These are phyloP conservation scores for Clepsis dumicolana DNA, from an alignment of 2,888 invertebrate species.

Conservation along the genomic window DNA sequence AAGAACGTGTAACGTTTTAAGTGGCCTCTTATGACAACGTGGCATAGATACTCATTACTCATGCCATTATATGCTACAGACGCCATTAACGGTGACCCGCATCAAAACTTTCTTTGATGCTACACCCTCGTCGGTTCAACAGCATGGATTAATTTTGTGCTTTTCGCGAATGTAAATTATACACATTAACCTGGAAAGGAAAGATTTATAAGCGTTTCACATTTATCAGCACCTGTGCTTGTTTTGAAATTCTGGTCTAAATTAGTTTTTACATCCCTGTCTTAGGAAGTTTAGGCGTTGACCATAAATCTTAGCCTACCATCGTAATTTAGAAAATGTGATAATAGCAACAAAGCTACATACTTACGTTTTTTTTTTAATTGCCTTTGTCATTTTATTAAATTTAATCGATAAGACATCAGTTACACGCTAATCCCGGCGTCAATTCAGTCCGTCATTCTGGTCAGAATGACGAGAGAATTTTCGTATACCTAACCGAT, in stretches of 20 bases:
- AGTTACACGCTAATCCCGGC: no score
- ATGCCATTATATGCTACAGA: constrained; percentile 55
- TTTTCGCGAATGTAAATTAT: constrained; percentile 61
- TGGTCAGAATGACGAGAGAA: no score
- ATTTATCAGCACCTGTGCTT: constrained; percentile 50
- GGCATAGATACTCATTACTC: constrained; percentile 53
- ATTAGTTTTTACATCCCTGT: constrained; percentile 55
- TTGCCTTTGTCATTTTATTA: not conserved
- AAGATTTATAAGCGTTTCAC: constrained; percentile 57
- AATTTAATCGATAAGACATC: not conserved
- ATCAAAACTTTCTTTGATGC: constrained; percentile 68
- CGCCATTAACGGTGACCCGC: constrained; percentile 68
- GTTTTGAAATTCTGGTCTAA: constrained; percentile 57
- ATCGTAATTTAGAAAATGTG: not conserved
- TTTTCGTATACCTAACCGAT: no score
- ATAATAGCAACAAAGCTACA: not conserved
- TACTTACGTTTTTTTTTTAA: not conserved
- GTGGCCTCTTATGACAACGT: constrained; percentile 49
- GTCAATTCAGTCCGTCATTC: no score
- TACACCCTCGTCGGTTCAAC: constrained; percentile 54
- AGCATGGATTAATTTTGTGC: constrained; percentile 61
- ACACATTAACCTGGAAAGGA: constrained; percentile 51
- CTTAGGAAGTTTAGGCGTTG: constrained; percentile 32
- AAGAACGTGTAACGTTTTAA: constrained; percentile 47
- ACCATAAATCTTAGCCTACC: constrained; percentile 33